Base-by-base conservation (phyloP, 2,113 vertebrate genomes). In the Cardinalis cardinalis region DNA sequence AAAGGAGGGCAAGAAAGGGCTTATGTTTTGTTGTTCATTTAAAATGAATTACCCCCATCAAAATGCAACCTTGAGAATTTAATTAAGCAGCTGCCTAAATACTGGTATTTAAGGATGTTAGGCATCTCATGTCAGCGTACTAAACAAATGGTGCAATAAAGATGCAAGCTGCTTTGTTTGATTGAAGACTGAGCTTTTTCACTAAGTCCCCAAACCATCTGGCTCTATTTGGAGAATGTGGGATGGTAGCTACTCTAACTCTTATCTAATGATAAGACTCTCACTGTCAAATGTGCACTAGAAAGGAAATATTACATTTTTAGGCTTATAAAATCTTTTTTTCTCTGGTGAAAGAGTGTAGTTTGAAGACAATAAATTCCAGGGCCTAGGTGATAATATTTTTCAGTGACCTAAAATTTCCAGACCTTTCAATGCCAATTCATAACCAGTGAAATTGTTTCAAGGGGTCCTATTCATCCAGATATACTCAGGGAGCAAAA, bases 71-170 rank as follows among this genome's bases (percentile, higher is more conserved):
- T 95, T 92, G 96, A 96, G 84, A 95, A 96, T 96, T 96, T 97
- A 97, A 96, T 97, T 94, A 97, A 97, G 89, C 94, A 97, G 93
- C 92, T 93, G 94, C 87, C 93, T 95, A 95, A 97, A 94, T 91
- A 90, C 85, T 87, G 85, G 84, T 93, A 88, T 95, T 94, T 94
- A 77, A 92, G 95, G 84, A 96, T 94, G 92, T 83, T 76, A 94
- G 85, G 82, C 55, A 87, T 53, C 82, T 63, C n/a, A 8, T 95
- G 94, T 96, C 96, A 97, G 89, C 8, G 10, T 85, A 88, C 95
- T 94, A 91, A 97, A 97, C 97, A 97, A 98, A 98, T 91, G 95
- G 95, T 58, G 65, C 91, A 92, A 94, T 96, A 96, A 96, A 96
- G 93, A 95, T 95, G 84, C 89, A 84, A 93, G 93, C 87, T 95